phyloP scores from a whole-genome alignment of 2,113 vertebrate species.

The Colaptes auratus region DNA sequence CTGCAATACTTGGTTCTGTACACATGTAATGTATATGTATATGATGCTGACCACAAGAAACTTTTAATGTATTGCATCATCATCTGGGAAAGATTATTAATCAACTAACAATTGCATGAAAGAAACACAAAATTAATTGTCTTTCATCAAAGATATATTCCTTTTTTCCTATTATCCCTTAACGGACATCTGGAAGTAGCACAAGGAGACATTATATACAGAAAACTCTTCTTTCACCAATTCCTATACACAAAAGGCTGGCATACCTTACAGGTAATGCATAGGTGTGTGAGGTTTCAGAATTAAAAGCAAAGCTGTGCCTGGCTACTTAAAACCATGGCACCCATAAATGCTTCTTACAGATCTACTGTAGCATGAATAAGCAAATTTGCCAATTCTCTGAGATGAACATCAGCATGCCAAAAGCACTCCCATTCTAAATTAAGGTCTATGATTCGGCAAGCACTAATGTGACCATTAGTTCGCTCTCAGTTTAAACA shows the following conservation, averaged over 20 bases:
- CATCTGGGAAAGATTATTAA: neutral
- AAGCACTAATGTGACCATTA: neutral
- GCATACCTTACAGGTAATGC: neutral
- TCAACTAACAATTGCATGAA: neutral
- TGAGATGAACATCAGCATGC: neutral
- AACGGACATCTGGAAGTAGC: neutral
- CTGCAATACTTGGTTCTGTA: neutral
- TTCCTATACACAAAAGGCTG: neutral
- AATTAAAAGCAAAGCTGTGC: neutral
- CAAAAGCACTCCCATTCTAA: neutral
- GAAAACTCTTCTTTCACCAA: neutral
- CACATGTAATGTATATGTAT: neutral
- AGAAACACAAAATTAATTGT: conserved; percentile 23
- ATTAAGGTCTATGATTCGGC: neutral
- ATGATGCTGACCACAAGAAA: neutral
- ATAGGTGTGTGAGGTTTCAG: neutral
- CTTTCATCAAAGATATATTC: neutral
- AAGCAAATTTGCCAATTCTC: conserved; percentile 64
- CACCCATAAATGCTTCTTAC: conserved; percentile 1
- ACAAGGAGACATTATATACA: neutral
- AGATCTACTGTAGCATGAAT: conserved; percentile 64
- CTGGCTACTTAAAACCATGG: neutral
- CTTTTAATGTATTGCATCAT: neutral
- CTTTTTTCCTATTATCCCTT: neutral
- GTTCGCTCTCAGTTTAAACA: neutral